Conservation (phyloP, 2,888 invertebrate species). For the Cabera pusaria region DNA sequence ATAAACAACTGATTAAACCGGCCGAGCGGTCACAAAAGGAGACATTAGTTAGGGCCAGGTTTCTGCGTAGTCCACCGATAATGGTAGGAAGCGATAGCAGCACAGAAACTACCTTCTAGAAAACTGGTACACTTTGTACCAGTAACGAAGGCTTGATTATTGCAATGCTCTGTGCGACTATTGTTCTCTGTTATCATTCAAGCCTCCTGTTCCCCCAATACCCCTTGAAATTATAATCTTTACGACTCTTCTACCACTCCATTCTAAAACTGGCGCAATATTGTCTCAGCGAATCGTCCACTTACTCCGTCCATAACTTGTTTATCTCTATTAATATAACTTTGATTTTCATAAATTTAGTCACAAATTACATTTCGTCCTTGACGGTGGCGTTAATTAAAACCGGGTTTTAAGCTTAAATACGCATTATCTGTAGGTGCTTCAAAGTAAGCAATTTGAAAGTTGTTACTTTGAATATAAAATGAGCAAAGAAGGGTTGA, state of each 20-base stretch:
- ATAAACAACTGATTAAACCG: slow-evolving; percentile 80
- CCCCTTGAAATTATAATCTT: slow-evolving; percentile 32
- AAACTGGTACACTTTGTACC: slow-evolving; percentile 59
- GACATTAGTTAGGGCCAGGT: slow-evolving; percentile 71
- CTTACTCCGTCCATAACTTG: slow-evolving; percentile 10
- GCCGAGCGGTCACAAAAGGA: slow-evolving; percentile 74
- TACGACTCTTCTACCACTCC: slow-evolving; percentile 24
- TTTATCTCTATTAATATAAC: slow-evolving; percentile 22
- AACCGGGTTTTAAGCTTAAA: slow-evolving; percentile 29
- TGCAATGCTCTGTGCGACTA: slow-evolving; percentile 38
- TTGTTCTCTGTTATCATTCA: slow-evolving; percentile 44
- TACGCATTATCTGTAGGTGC: slow-evolving; percentile 39
- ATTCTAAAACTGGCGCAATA: slow-evolving; percentile 8
- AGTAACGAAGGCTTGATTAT: slow-evolving; percentile 52
- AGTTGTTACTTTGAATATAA: slow-evolving; percentile 52
- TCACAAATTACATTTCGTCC: slow-evolving; percentile 15
- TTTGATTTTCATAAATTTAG: slow-evolving; percentile 19
- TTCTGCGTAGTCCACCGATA: slow-evolving; percentile 66
- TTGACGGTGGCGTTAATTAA: slow-evolving; percentile 23
- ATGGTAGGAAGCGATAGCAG: slow-evolving; percentile 72
- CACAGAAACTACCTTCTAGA: slow-evolving; percentile 41
- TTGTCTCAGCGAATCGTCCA: slow-evolving; percentile 5
- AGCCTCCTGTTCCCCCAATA: slow-evolving; percentile 38
- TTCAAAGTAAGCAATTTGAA: slow-evolving; percentile 45
- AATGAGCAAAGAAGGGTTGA: slow-evolving; percentile 57